phyloP scores from a whole-genome alignment of 1,140 invertebrate genomes.

The Mya arenaria region DNA sequence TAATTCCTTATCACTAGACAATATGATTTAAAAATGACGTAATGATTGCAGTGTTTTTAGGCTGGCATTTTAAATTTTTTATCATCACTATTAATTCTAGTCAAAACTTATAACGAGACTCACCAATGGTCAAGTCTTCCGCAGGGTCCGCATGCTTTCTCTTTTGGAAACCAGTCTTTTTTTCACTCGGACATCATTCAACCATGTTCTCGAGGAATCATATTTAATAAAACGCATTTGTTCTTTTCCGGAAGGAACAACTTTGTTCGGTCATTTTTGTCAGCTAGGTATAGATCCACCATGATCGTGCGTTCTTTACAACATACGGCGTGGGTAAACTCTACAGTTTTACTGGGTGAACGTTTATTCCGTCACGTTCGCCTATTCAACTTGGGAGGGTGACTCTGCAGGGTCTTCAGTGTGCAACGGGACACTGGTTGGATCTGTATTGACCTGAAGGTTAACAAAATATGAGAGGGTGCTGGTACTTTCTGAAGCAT shows the following conservation, averaged over 20 bases:
- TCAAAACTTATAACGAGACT: too few relatives aligned
- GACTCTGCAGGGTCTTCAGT: constrained; percentile 54
- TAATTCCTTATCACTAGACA: too few relatives aligned
- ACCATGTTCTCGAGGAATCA: constrained; percentile 45
- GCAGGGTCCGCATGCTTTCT: constrained; percentile 41
- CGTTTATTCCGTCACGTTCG: constrained; percentile 42
- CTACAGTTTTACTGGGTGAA: constrained; percentile 48
- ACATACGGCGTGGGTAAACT: constrained; percentile 53
- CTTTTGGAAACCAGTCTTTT: not conserved
- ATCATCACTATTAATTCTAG: too few relatives aligned
- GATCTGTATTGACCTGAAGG: constrained; percentile 47
- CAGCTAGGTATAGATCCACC: constrained; percentile 17
- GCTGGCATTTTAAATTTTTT: too few relatives aligned
- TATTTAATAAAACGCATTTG: constrained; percentile 40
- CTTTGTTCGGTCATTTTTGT: constrained; percentile 22
- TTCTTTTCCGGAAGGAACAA: constrained; percentile 30
- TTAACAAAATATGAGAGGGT: not conserved
- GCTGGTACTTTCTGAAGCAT: too few relatives aligned
- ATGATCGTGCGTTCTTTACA: constrained; percentile 49
- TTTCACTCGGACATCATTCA: constrained; percentile 53
- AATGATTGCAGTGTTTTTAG: too few relatives aligned
- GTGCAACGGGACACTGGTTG: constrained; percentile 5
- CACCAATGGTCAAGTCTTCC: constrained; percentile 6
- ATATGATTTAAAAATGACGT: too few relatives aligned
- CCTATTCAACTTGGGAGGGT: constrained; percentile 52